These are phyloP conservation scores for Siniperca scherzeri DNA, from an alignment of 2,797 vertebrate species.

Conservation along the genomic window DNA sequence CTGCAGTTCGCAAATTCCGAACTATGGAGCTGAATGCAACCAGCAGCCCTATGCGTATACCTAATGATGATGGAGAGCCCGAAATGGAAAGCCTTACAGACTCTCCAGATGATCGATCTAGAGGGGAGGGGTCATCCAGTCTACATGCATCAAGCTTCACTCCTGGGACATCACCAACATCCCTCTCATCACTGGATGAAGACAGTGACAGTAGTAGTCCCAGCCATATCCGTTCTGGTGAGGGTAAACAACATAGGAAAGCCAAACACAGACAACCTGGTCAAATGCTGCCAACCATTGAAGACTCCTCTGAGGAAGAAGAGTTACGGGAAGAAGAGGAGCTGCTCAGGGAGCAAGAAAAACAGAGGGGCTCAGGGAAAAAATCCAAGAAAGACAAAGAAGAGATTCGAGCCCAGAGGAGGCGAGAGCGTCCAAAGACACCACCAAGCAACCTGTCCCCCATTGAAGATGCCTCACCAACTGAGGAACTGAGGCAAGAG, in stretches of 20 bases:
- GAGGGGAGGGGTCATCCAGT: conserved; percentile 97
- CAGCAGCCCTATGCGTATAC: conserved; percentile 83
- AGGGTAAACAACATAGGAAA: conserved; percentile 97
- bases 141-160: conserved; percentile 98
- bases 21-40: conserved; percentile 96
- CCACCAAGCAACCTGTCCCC: conserved; percentile 98
- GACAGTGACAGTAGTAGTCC: conserved; percentile 99
- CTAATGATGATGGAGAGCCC: conserved; percentile 83
- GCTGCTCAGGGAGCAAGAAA: conserved; percentile 95
- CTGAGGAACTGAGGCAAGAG: conserved; percentile 96
- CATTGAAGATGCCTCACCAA: conserved; percentile 98
- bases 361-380: conserved; percentile 94
- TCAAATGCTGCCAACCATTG: conserved; percentile 96
- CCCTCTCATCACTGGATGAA: conserved; percentile 98
- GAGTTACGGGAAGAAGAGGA: conserved; percentile 97
- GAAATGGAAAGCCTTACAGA: conserved; percentile 98
- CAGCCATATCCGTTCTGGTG: conserved; percentile 91
- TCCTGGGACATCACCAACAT: conserved; percentile 98
- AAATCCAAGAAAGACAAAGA: conserved; percentile 99
- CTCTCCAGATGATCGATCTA: conserved; percentile 97
- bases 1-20: conserved; percentile 93
- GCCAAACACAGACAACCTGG: conserved; percentile 95
- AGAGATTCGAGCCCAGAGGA: conserved; percentile 94
- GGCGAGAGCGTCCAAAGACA: conserved; percentile 94
- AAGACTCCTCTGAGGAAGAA: conserved; percentile 99